phyloP scores from a whole-genome alignment of 2,113 vertebrate species.

The Actenoides hombroni region DNA sequence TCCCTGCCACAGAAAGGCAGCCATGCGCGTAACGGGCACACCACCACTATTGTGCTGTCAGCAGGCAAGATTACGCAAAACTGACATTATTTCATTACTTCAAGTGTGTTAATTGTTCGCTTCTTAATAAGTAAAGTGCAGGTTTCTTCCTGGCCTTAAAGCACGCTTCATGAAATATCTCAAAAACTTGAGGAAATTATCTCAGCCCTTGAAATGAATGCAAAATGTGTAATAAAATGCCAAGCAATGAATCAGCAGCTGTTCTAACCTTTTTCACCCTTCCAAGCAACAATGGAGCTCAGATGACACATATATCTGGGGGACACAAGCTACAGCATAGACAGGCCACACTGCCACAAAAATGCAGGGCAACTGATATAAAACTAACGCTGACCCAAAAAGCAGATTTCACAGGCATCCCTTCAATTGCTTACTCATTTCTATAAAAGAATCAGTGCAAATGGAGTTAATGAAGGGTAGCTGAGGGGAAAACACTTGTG shows the following conservation, averaged over 20 bases:
- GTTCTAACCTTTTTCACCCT: not conserved
- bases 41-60: not conserved
- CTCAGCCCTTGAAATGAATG: not conserved
- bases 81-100: not conserved
- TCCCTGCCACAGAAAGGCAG: conserved; percentile 28
- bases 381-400: not conserved
- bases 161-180: not conserved
- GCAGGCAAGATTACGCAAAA: not conserved
- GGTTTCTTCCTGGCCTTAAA: not conserved
- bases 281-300: not conserved
- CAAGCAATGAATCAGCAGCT: not conserved
- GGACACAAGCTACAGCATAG: not conserved
- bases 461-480: conserved; percentile 23
- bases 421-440: conserved; percentile 44
- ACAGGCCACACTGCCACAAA: conserved; percentile 16
- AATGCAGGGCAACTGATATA: not conserved
- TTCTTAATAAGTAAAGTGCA: not conserved
- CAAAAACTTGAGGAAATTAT: not conserved
- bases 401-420: conserved; percentile 5
- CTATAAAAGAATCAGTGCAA: conserved; percentile 28
- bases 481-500: conserved; percentile 1
- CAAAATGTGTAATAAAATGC: not conserved
- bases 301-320: conserved; percentile 10
- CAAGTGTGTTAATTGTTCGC: conserved; percentile 11
- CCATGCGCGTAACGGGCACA: not conserved